Evolutionary conservation across 2,888 invertebrate species (phyloP), one percentile per base, ranked within the genome.

Genomic region (Phyllotreta cruciferae): DNA sequence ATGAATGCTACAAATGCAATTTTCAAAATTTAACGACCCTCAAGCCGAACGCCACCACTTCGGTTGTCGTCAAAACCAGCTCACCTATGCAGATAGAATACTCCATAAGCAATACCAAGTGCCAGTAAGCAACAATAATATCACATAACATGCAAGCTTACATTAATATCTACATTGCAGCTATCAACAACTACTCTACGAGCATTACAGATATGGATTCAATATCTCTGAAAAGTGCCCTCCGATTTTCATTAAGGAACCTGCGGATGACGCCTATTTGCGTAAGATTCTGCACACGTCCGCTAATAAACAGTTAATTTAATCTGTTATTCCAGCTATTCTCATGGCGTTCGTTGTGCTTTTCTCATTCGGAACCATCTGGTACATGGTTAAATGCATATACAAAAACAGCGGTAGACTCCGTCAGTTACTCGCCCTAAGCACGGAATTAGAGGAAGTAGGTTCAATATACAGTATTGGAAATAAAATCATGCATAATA

Each of bases 371-470:
- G 82, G 82, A 10, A 82, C 82, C 6, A 64, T 81, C 9, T 82
- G 82, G 82, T 82, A 82, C 70, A 79, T 81, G 79, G 75, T 82
- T 3, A 82, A 82, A 71, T 80, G 81, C 69, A 79, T 82, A 64
- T 82, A 82, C 66, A 81, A 79, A 66, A 74, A 76, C 60, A 76
- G 77, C 67, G 73, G 75, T 24, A 71, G 76, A 57, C 62, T 78
- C 34, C 70, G 76, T 60, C 69, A 66, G 52, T 58, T 76, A 9
- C 58, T 78, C 14, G 57, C 68, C 6, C 74, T 73, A 71, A 74
- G 70, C 60, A 70, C 74, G 11, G 79, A 80, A 72, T 70, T 80
- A 9, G 78, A 81, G 71, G 77, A 72, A 66, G 80, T 81, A 73
- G 76, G 71, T 72, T 56, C 38, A 38, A n/a, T n/a, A n/a, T n/a